These are phyloP conservation scores for Hippocampus barbouri DNA, from an alignment of 2,113 vertebrate species.

Conservation along the genomic window DNA sequence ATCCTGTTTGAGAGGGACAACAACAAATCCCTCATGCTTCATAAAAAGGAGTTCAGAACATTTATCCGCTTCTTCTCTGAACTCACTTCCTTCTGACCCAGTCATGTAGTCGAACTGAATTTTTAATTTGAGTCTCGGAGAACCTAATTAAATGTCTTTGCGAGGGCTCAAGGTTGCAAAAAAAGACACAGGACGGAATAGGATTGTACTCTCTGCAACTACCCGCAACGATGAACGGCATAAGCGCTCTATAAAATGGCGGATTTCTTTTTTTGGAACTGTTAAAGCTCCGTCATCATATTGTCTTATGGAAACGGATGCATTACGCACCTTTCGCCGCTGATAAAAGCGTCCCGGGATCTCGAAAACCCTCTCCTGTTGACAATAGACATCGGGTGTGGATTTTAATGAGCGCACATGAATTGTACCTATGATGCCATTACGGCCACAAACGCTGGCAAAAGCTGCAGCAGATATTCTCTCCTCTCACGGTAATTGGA, in stretches of 20 bases:
- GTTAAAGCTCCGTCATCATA: not conserved
- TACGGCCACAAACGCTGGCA: not conserved
- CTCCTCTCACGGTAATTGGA: constrained; percentile 7
- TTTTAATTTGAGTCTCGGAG: not conserved
- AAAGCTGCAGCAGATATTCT: constrained; percentile 7
- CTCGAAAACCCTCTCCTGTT: not conserved
- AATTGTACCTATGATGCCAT: constrained; percentile 12
- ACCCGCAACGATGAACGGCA: too few relatives aligned
- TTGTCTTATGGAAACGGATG: not conserved
- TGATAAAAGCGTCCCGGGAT: not conserved
- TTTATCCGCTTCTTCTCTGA: too few relatives aligned
- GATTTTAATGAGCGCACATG: constrained; percentile 1
- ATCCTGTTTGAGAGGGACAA: not conserved
- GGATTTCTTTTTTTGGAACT: not conserved
- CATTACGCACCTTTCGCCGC: not conserved
- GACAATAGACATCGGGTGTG: not conserved
- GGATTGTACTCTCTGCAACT: too few relatives aligned
- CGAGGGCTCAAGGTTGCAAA: too few relatives aligned
- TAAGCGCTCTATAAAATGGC: not conserved
- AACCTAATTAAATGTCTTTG: too few relatives aligned
- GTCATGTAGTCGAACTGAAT: not conserved
- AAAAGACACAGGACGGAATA: too few relatives aligned
- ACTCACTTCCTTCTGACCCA: not conserved
- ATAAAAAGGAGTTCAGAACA: too few relatives aligned
- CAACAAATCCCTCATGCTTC: not conserved